Base-by-base conservation (phyloP, 2,797 vertebrate species). In the Erpetoichthys calabaricus region DNA sequence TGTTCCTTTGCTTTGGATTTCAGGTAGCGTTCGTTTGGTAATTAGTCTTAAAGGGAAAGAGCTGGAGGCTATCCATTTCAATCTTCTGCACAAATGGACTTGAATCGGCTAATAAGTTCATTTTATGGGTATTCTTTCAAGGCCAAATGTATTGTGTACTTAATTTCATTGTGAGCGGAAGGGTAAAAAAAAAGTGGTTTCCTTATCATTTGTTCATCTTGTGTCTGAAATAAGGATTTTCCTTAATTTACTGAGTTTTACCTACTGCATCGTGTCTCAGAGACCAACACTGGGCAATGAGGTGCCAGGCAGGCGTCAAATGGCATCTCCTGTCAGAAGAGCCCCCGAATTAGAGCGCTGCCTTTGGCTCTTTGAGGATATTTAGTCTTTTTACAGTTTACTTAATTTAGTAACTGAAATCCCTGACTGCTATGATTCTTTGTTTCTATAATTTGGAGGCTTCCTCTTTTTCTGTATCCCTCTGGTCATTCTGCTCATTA, bases 21-120 rank as follows among this genome's bases (percentile, higher is more conserved):
- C 69, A 77, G 79, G 76, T 74, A 65, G 69, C 74, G 57, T 57
- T 65, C 64, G 67, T 51, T 69, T 75, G 71, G 64, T 83, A 80
- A 80, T 83, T 74, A 75, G 73, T 72, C 70, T 61, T 70, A 59
- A 70, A 78, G 65, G 66, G 73, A 66, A 60, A 69, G 63, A 47
- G 74, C 73, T 72, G 56, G 69, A 74, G 72, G 75, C 73, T 60
- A 62, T 73, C 62, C 62, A 64, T 69, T 62, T 65, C 60, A 45
- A 59, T 61, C 65, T 65, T 72, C 75, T 55, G 57, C 53, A 60
- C 41, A 66, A 71, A 64, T 70, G 59, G 64, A 75, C 69, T 71
- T 65, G 73, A 80, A 63, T 80, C 73, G 77, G 76, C 73, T 68
- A 70, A 72, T 79, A 78, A 72, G 66, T 76, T 76, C 59, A 67